Percentiles rank a stretch among this genome's conserved stretches.
Conservation (phyloP, 2,113 vertebrate genomes). For the Tetrao urogallus region DNA sequence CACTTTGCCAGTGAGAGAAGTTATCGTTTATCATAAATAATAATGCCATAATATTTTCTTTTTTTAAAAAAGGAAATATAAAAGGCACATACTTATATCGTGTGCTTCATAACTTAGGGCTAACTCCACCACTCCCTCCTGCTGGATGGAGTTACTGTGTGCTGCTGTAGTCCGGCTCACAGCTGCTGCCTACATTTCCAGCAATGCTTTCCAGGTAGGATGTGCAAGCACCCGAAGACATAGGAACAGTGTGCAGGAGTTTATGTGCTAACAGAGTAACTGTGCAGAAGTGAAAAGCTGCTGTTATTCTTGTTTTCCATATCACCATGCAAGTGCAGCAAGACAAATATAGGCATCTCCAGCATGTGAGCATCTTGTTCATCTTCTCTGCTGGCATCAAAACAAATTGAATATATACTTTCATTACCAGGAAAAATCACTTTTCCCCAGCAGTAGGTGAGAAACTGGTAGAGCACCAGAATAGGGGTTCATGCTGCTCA, state of each 20-base stretch:
- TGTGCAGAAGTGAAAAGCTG: background rate
- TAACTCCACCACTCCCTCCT: background rate
- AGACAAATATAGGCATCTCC: background rate
- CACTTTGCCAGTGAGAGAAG: background rate
- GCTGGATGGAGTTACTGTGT: conserved; percentile 14
- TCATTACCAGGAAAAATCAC: background rate
- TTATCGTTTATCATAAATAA: background rate
- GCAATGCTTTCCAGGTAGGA: background rate
- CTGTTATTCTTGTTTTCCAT: background rate
- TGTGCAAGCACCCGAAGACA: background rate
- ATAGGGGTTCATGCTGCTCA: background rate
- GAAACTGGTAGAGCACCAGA: background rate
- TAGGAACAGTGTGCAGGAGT: background rate
- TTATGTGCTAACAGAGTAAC: background rate
- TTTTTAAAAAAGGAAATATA: background rate
- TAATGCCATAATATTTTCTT: background rate
- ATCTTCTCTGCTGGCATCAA: background rate
- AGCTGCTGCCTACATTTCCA: background rate
- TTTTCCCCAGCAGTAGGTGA: background rate
- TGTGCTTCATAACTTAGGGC: background rate
- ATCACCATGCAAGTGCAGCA: background rate
- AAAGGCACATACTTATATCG: background rate
- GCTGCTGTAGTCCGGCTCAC: background rate
- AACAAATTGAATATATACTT: background rate
- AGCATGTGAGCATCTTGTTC: background rate